Evolutionary conservation across 2,797 vertebrate species (phyloP).

Genomic region (Melanotaenia parkinsoni): DNA sequence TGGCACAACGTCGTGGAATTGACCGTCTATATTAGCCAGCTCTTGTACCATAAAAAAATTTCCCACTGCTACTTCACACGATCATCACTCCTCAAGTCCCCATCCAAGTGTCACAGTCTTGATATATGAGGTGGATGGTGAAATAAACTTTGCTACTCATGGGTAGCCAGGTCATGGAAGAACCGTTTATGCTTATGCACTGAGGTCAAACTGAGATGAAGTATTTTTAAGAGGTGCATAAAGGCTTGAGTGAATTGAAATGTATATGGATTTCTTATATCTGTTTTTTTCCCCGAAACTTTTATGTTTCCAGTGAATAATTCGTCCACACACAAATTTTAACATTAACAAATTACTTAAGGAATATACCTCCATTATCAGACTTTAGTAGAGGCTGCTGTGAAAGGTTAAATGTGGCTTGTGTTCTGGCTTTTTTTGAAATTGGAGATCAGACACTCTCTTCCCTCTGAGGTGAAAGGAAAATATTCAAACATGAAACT

Average conservation of each 20-base stretch:
- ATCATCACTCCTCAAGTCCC: constrained; percentile 64
- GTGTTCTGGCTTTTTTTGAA: constrained; percentile 39
- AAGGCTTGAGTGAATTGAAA: background rate
- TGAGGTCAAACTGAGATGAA: constrained; percentile 53
- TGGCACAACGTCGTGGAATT: constrained; percentile 71
- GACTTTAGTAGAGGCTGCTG: constrained; percentile 50
- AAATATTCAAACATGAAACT: constrained; percentile 52
- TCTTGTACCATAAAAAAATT: constrained; percentile 65
- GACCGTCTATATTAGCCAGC: constrained; percentile 65
- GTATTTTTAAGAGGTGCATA: background rate
- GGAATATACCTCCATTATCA: constrained; percentile 18
- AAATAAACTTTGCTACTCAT: constrained; percentile 66
- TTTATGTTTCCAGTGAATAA: constrained; percentile 4
- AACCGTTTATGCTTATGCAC: constrained; percentile 29
- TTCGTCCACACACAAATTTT: constrained; percentile 32
- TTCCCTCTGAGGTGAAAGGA: constrained; percentile 41
- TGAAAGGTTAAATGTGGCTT: constrained; percentile 24
- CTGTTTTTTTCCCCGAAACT: background rate
- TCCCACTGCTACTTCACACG: constrained; percentile 57
- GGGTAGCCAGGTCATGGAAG: constrained; percentile 49
- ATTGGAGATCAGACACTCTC: constrained; percentile 35
- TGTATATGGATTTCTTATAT: background rate
- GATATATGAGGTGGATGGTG: constrained; percentile 67
- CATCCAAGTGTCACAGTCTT: constrained; percentile 74
- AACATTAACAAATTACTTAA: constrained; percentile 41